Evolutionary conservation across 2,888 invertebrate species (phyloP), one percentile per base, ranked within the genome.

Genomic region (Anoncus sp.): DNA sequence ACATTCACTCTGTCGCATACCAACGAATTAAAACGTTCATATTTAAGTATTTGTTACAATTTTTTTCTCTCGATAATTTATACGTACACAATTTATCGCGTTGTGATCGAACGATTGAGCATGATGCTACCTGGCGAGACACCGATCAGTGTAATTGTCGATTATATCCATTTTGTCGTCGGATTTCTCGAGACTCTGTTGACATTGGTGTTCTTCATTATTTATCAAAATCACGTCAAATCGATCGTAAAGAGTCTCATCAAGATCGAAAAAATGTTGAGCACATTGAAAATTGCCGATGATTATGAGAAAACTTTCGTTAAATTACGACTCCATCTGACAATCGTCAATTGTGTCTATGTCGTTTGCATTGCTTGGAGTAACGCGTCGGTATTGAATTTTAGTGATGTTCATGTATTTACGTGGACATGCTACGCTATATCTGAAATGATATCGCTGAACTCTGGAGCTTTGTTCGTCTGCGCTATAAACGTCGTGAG

Each of bases 111-210:
- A 10, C 57, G 75, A 63, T 5, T 35, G 4, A 1, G 1, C 10
- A 7, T 57, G 12, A 1, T 16, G 3, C 1, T 75, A 18, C 59
- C 47, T 7, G 53, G 45, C 3, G 67, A 67, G 3, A 67, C 67
- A 1, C 67, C 74, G 12, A 22, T 74, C 4, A 59, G 45, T 18
- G 4, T 62, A 3, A 67, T 62, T 14, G 43, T 55, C 14, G 67
- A 62, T 22, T 45, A 14, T 14, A n/a, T 74, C 6, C 27, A n/a
- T 31, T 31, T 51, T 16, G 12, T 18, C 14, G 24, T 14, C 3
- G 51, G 18, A 20, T 43, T 60, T 31, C 1, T 59, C 40, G 40
- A 43, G 5, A 57, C 27, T 20, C 12, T 1, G 22, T 16, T 75
- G 24, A 0, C 20, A 6, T 55, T 62, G 5, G 60, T 38, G 38